A percentile compares a stretch with the other conserved stretches of the same genome.
Conservation (phyloP, 1,140 invertebrate genomes). For the Diachasma alloeum region DNA sequence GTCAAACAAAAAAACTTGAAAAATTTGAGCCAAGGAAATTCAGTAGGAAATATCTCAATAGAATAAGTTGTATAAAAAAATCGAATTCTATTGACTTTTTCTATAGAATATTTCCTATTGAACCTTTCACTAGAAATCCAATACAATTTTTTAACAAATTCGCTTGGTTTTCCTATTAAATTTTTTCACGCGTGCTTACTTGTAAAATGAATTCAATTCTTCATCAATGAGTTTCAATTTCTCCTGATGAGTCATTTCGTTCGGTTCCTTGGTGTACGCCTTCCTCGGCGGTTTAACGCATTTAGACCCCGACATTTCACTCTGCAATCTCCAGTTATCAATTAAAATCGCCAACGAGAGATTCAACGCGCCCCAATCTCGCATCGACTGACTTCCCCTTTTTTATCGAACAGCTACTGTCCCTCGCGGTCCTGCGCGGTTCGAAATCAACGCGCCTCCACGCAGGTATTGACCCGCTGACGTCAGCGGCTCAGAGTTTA, state of each 20-base stretch:
- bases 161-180: no score
- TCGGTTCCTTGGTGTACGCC: slow-evolving; percentile 54
- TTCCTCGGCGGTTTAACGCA: slow-evolving; percentile 56
- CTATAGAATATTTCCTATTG: no score
- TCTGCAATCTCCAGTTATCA: background rate
- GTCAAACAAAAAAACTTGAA: no score
- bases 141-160: no score
- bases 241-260: slow-evolving; percentile 61
- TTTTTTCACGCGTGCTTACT: no score
- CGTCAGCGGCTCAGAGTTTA: background rate
- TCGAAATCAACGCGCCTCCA: background rate
- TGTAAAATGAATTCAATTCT: slow-evolving; percentile 66
- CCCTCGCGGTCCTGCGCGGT: background rate
- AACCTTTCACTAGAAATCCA: no score
- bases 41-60: no score
- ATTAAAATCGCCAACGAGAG: background rate
- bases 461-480: background rate
- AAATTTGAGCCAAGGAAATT: no score
- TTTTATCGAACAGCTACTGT: background rate
- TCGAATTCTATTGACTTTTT: no score
- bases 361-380: background rate
- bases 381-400: background rate
- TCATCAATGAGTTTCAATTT: slow-evolving; percentile 64
- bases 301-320: slow-evolving; percentile 55
- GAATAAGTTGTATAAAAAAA: no score